phyloP scores from a whole-genome alignment of 2,888 invertebrate species.

The Drosophila longiperda region DNA sequence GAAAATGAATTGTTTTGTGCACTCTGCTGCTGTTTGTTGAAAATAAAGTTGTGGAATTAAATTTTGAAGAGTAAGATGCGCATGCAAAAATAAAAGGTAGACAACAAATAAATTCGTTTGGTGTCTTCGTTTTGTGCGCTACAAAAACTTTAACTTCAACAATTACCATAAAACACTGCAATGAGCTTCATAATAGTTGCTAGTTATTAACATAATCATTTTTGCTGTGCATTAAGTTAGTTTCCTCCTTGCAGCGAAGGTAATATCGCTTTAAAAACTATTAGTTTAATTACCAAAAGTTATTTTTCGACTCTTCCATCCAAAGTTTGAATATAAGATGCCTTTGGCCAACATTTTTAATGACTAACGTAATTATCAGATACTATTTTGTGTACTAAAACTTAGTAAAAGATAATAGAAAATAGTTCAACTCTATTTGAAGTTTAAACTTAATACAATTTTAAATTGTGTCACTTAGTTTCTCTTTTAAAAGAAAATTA shows the following conservation, averaged over 20 bases:
- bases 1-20: not conserved
- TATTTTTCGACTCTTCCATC: constrained; percentile 2
- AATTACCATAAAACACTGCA: constrained; percentile 49
- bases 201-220: constrained; percentile 70
- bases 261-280: constrained; percentile 22
- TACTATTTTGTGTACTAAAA: constrained; percentile 12
- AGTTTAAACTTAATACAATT: constrained; percentile 10
- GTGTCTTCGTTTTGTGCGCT: constrained; percentile 23
- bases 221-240: constrained; percentile 27
- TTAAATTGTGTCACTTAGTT: constrained; percentile 1
- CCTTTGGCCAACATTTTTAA: constrained; percentile 13
- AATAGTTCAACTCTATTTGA: constrained; percentile 1
- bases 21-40: no score
- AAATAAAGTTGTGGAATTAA: not conserved
- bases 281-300: constrained; percentile 29
- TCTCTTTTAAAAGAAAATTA: not conserved
- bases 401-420: not conserved
- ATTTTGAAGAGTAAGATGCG: constrained; percentile 7
- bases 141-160: constrained; percentile 22
- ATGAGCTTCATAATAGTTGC: constrained; percentile 67
- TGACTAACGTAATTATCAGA: constrained; percentile 28
- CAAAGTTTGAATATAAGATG: constrained; percentile 11
- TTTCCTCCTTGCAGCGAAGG: not conserved
- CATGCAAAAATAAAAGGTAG: not conserved
- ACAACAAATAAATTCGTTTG: constrained; percentile 34